Evolutionary conservation across 2,888 invertebrate genomes (phyloP), one percentile per base, ranked within the genome.

Genomic region (Sinodicranocentrus sp.): DNA sequence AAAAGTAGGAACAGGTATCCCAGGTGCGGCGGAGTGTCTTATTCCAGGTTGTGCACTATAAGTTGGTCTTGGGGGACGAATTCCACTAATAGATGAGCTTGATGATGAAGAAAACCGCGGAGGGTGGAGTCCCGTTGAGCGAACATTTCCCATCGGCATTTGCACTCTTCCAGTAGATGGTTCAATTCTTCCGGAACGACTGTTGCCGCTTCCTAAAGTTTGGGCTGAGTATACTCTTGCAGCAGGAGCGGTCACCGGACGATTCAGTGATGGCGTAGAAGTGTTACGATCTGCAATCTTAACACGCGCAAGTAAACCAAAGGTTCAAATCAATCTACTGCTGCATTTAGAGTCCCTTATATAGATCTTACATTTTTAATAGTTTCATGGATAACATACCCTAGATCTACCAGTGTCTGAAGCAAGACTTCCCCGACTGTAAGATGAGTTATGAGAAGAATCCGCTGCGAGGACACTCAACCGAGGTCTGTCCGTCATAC

Each of bases 1-100:
- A 65, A 44, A 61, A 19, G 72, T 67, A 8, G 80, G 80, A 43
- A 80, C 80, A 0, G 80, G 80, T 28, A 80, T 73, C 10, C 80
- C 80, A 3, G 73, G 73, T 2, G 43, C 57, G 3, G 19, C 19
- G 21, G 33, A 21, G 26, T 19, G 26, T 25, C 63, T 17, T 25
- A 39, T 44, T 57, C 65, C 3, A 23, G 28, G 21, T 26, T 2
- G 6, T 6, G 57, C 17, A 25, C 3, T 17, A 8, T n/a, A 2
- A 0, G 59, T 67, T 44, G 80, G 39, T 43, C 71, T 63, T 57
- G 80, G 80, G 2, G 80, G 80, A 17, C 80, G 80, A 0, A 73
- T 65, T 0, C 57, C 67, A 59, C 73, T 57, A n/a, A n/a, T n/a
- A n/a, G n/a, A n/a, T n/a, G n/a, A n/a, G n/a, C n/a, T n/a, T 10